Evolutionary conservation across 2,113 vertebrate species (phyloP), one percentile per base, ranked within the genome.

Genomic region (Sigmodon hispidus): DNA sequence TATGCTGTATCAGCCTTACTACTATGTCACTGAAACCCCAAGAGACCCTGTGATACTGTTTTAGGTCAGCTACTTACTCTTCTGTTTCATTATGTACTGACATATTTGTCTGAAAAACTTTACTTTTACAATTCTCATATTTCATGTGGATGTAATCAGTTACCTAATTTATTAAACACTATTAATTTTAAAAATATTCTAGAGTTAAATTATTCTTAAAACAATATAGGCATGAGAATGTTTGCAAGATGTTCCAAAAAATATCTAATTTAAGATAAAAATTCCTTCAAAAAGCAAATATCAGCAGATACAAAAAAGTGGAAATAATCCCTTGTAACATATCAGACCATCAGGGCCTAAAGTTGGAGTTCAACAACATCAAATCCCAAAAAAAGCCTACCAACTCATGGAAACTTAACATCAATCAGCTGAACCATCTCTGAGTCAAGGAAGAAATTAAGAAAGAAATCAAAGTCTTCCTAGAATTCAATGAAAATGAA

Each of bases 51-150:
- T 75, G 59, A 31, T 45, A 40, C 21, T 13, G 0, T 0, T n/a
- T 0, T 24, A 0, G 26, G 52, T 45, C 0, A 0, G 50, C 2
- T 0, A 26, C 5, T 4, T 86, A 2, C 26, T 19, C 21, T 79
- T 70, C 43, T 79, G 21, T 89, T 75, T 65, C 52, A 76, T 57
- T 43, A 21, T 59, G 31, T 3, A 29, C 1, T 50, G 12, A 10
- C 36, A 29, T 73, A 61, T 89, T 48, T 48, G 12, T 50, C 2
- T 48, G 12, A 59, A 17, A 90, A 90, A 87, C 67, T 36, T 10
- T 24, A 7, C 5, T 22, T 92, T 40, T 88, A 12, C 16, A 36
- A 57, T 76, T 85, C 57, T 91, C 79, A 86, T 31, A 0, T n/a
- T 67, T n/a, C 86, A 7, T 55, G 63, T 22, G 31, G 61, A 83